phyloP scores from a whole-genome alignment of 2,113 vertebrate species.

The Condylura cristata region DNA sequence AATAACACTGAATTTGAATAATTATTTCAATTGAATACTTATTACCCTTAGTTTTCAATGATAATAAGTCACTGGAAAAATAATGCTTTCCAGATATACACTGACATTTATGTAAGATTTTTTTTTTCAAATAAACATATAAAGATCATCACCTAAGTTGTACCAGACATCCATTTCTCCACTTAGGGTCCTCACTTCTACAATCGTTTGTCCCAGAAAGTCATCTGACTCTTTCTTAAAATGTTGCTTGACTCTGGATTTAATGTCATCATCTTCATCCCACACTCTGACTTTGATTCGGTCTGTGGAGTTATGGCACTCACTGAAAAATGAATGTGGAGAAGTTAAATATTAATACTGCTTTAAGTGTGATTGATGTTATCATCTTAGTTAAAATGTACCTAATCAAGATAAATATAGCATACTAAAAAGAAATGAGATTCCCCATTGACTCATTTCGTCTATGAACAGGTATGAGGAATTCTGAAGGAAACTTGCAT shows the following conservation, averaged over 20 bases:
- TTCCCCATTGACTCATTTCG: background rate
- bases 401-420: background rate
- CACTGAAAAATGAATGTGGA: constrained; percentile 86
- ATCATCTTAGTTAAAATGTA: background rate
- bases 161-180: constrained; percentile 99
- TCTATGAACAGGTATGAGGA: background rate
- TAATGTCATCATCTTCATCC: constrained; percentile 99
- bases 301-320: constrained; percentile 98
- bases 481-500: background rate
- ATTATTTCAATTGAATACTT: background rate
- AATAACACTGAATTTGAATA: background rate
- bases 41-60: background rate
- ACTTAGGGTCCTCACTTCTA: constrained; percentile 97
- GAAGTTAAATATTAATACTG: background rate
- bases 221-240: constrained; percentile 99
- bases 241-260: constrained; percentile 98
- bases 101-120: background rate
- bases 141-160: constrained; percentile 92
- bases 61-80: background rate
- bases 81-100: background rate
- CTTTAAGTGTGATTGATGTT: background rate
- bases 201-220: constrained; percentile 98
- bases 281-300: constrained; percentile 99
- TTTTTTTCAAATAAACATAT: background rate
- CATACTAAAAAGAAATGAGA: background rate